Conservation (phyloP, 1,140 invertebrate genomes). For the Atta cephalotes region DNA sequence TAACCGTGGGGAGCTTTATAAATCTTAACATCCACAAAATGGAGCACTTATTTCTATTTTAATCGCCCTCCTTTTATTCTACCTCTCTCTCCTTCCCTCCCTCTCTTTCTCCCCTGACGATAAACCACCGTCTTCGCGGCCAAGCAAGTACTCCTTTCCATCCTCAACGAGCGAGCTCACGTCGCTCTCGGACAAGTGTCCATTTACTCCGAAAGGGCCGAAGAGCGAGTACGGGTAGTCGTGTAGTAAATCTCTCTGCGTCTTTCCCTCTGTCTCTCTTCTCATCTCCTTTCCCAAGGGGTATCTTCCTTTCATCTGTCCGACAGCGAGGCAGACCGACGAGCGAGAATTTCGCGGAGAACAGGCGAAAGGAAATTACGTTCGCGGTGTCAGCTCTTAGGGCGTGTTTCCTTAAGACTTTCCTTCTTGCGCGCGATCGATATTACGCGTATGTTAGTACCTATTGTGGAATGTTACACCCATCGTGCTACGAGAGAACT, state of each 20-base stretch:
- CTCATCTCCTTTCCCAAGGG: neutral
- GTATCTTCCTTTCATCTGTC: slow-evolving; percentile 11
- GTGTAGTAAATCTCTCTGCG: slow-evolving; percentile 63
- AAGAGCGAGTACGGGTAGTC: slow-evolving; percentile 52
- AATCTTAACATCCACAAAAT: slow-evolving; percentile 66
- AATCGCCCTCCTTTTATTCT: slow-evolving; percentile 69
- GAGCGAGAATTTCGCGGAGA: slow-evolving; percentile 45
- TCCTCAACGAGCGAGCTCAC: slow-evolving; percentile 50
- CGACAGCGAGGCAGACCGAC: slow-evolving; percentile 10
- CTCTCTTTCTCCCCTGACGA: slow-evolving; percentile 19
- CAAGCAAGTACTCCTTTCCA: slow-evolving; percentile 58
- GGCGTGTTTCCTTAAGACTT: slow-evolving; percentile 44
- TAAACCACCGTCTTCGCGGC: slow-evolving; percentile 66
- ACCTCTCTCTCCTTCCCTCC: no score
- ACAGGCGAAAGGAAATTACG: slow-evolving; percentile 64
- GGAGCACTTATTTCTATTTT: slow-evolving; percentile 74
- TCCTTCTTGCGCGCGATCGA: slow-evolving; percentile 17
- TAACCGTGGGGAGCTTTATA: slow-evolving; percentile 65
- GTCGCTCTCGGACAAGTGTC: slow-evolving; percentile 65
- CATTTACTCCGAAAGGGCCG: slow-evolving; percentile 66
- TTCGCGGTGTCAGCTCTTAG: slow-evolving; percentile 44
- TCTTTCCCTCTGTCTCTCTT: neutral
- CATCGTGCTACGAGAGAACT: neutral
- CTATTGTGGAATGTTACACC: slow-evolving; percentile 6
- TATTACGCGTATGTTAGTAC: slow-evolving; percentile 34